phyloP scores from a whole-genome alignment of 1,140 invertebrate genomes.

The Sycophaga agraensis region DNA sequence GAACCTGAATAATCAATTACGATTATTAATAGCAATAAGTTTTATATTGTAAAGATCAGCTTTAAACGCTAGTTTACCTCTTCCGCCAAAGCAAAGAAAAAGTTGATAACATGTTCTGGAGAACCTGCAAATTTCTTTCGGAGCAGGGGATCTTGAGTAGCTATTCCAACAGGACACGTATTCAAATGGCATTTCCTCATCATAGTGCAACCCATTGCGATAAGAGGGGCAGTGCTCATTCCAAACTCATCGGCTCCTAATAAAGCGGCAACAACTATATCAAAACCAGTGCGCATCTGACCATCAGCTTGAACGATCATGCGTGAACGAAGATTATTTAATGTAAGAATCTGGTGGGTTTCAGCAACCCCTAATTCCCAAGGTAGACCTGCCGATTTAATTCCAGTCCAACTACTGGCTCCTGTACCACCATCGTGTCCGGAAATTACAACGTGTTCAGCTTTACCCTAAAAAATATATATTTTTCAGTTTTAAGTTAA shows the following conservation, averaged over 20 bases:
- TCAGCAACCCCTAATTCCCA: constrained; percentile 98
- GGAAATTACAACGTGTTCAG: constrained; percentile 97
- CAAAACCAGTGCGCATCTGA: constrained; percentile 91
- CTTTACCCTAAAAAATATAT: constrained; percentile 72
- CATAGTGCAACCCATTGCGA: constrained; percentile 98
- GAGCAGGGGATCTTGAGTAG: constrained; percentile 94
- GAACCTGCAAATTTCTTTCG: constrained; percentile 96
- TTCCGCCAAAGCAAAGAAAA: constrained; percentile 95
- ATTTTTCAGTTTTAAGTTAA: no score
- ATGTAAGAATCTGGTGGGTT: constrained; percentile 93
- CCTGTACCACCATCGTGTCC: constrained; percentile 99
- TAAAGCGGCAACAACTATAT: constrained; percentile 94
- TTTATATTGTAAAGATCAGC: no score
- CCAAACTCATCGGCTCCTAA: constrained; percentile 98
- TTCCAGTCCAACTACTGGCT: constrained; percentile 95
- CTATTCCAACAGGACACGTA: constrained; percentile 98
- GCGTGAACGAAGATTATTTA: constrained; percentile 94
- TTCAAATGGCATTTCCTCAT: constrained; percentile 99
- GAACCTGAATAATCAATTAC: constrained; percentile 60
- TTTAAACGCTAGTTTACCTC: constrained; percentile 65
- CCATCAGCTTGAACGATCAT: constrained; percentile 95
- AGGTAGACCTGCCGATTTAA: constrained; percentile 92
- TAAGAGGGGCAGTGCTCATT: constrained; percentile 97
- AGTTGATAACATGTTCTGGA: constrained; percentile 97
- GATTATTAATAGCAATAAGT: no score